Conservation (phyloP, 2,888 invertebrate species). For the Nasonovia ribisnigri region DNA sequence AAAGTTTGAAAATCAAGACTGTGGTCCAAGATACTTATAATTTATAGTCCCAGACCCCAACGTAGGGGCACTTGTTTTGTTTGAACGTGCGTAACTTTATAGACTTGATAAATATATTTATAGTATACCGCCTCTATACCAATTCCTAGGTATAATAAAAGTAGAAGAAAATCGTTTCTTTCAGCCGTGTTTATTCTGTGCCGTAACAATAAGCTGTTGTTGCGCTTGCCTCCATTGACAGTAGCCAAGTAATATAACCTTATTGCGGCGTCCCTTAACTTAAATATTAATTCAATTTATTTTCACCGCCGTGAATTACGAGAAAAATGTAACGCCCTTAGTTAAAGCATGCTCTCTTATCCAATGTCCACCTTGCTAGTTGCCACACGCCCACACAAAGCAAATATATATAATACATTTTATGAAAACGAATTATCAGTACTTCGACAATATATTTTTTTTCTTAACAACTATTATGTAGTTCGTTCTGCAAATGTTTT, state of each 20-base stretch:
- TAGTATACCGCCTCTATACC: background rate
- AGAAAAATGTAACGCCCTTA: constrained; percentile 1
- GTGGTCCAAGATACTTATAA: background rate
- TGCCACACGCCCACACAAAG: background rate
- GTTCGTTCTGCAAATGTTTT: background rate
- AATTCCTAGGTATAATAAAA: background rate
- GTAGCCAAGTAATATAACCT: background rate
- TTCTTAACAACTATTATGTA: background rate
- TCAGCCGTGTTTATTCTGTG: background rate
- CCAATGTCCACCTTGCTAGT: background rate
- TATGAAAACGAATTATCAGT: background rate
- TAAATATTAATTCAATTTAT: constrained; percentile 15
- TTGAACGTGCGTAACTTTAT: background rate
- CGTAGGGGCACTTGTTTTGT: background rate
- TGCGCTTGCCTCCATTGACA: background rate
- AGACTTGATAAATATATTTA: background rate
- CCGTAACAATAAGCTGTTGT: background rate
- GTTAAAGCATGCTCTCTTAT: background rate
- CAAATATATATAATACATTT: background rate
- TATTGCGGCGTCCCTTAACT: background rate
- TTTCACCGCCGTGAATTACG: background rate
- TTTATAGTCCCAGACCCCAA: background rate
- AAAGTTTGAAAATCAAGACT: background rate
- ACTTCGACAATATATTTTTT: background rate
- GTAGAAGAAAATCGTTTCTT: background rate